Evolutionary conservation across 2,797 vertebrate species (phyloP), one percentile per base, ranked within the genome.

Genomic region (Argya squamiceps): DNA sequence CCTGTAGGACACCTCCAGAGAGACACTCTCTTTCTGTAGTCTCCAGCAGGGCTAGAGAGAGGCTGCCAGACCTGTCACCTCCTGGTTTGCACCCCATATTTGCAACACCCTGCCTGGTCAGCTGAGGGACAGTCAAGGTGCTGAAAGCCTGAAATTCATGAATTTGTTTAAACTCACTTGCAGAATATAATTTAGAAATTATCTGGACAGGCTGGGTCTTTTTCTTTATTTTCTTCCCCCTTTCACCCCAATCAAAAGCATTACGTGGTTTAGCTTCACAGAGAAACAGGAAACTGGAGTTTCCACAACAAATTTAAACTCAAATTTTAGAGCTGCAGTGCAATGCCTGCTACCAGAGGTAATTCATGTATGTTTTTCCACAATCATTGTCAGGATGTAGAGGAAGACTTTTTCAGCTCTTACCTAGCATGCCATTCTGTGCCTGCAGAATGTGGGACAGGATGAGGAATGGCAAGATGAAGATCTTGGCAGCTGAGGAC

Each of bases 221-320:
- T 26, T 37, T 53, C 17, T 68, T 50, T 32, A 23, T 78, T 79
- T 79, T 65, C 41, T 47, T 68, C 12, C 5, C 18, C 4, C 4
- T 63, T 39, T 18, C 9, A 26, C 10, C 10, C 10, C 6, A 32
- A 6, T 34, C 11, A 63, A 74, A 90, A 75, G 4, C 6, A 44
- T n/a, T 47, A 27, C 0, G 0, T 46, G 20, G 3, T 44, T 75
- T 1, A 0, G 22, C 58, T 91, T 70, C 79, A 70, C 1, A 69
- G 30, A 39, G 27, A 63, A 77, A 63, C 27, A 39, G 4, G 44
- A 78, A 84, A 84, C 3, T 11, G 2, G 24, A 41, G 7, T n/a
- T 70, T 83, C 22, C 15, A n/a, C 30, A 71, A 36, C 12, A 84
- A 76, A 55, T 12, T 34, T 39, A 37, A 88, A 60, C 4, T 2